Evolutionary conservation across 2,113 vertebrate genomes (phyloP), one percentile per base, ranked within the genome.

Genomic region (Oreocharis arfaki): DNA sequence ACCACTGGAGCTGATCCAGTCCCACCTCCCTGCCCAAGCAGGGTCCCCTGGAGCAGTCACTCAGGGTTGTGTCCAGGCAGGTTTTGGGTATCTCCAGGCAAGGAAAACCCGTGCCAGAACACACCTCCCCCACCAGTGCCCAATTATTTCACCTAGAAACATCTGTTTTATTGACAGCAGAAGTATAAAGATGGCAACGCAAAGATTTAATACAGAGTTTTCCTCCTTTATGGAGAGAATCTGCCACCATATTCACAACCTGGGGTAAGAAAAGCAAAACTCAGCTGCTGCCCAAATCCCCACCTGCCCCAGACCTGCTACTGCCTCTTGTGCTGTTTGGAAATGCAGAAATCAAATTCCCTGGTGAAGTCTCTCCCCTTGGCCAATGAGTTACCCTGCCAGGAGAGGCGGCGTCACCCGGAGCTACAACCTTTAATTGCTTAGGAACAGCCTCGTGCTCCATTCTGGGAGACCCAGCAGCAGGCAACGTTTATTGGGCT

Each of bases 371-470:
- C 49, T 60, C 80, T 42, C 30, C 68, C 33, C 33, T 13, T 2
- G 37, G 41, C 53, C 65, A 52, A 57, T 7, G 68, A 71, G 39
- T 17, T 3, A 21, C 14, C 67, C 49, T 22, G 56, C 73, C 14
- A 59, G 79, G 57, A 3, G 9, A 49, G 47, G 28, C 10, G 16
- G 63, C 14, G 1, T 44, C 91, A 57, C 14, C 10, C 7, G 0
- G 55, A 84, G 61, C 46, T 41, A 16, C 74, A 65, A 22, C 44
- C 27, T 57, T 77, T 46, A 61, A 84, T 24, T 76, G 60, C 87
- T 87, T 49, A 74, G 93, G 56, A 96, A 91, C 86, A 79, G 69
- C 52, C 77, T 35, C 44, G 27, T 33, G 57, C 61, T 76, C 11
- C 27, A 27, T 15, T 37, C 5, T 33, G 60, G 37, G 42, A 53